Conservation (phyloP, 2,113 vertebrate genomes). For the Sporophila hypoxantha region DNA sequence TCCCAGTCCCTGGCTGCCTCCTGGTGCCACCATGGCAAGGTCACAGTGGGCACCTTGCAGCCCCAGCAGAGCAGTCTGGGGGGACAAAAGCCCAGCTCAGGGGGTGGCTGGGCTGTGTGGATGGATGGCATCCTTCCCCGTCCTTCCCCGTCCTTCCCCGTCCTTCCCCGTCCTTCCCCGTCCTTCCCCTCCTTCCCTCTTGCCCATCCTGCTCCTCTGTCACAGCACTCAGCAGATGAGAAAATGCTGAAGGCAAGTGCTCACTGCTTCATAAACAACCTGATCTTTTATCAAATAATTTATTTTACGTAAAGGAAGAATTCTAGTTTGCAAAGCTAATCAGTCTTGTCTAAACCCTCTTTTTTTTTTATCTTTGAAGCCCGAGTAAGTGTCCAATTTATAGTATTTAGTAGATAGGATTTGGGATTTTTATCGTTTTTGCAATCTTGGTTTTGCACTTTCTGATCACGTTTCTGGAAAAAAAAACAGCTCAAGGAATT, state of each 20-base stretch:
- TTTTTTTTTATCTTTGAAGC: constrained; percentile 32
- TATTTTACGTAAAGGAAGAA: constrained; percentile 14
- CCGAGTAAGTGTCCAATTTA: neutral
- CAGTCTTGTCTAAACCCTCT: constrained; percentile 7
- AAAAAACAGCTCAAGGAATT: neutral
- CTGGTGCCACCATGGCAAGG: rapidly evolving
- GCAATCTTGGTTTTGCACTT: neutral
- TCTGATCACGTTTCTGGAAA: neutral
- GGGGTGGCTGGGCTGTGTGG: neutral
- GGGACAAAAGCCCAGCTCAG: rapidly evolving
- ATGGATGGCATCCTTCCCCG: neutral
- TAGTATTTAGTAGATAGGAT: constrained; percentile 17
- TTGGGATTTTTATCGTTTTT: neutral
- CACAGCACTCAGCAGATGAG: rapidly evolving
- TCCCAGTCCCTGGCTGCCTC: rapidly evolving
- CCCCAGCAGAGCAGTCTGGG: neutral
- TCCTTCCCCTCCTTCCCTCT: too few species aligned
- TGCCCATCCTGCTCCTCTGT: neutral
- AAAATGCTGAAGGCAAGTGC: neutral
- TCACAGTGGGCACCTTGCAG: neutral
- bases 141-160: neutral
- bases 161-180: too few species aligned
- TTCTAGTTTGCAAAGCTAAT: neutral
- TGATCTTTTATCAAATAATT: constrained; percentile 1
- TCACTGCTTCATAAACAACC: neutral